Base-by-base conservation (phyloP, 2,888 invertebrate species). In the Hypomecis punctinalis region DNA sequence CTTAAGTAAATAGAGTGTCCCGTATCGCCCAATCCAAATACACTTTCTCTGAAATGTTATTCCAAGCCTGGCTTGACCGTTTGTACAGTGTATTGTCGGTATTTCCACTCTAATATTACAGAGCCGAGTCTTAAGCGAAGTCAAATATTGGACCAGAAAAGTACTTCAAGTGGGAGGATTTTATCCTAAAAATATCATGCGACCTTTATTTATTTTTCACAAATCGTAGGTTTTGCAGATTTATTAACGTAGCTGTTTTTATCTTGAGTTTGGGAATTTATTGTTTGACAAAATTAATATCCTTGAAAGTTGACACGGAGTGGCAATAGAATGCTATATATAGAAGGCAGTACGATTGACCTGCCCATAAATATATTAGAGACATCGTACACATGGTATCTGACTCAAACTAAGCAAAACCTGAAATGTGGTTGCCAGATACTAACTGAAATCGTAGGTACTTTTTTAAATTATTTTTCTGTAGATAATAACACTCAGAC, bases 51-150 rank as follows among this genome's bases (percentile, higher is more conserved):
- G 46, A 47, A 63, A 63, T 52, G 46, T 46, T 52, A 57, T 46
- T 47, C 62, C 52, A 37, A 47, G 47, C 51, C 52, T 51, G 13
- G 52, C 37, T 62, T 49, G 57, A 62, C 56, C 56, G 51, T 57
- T 62, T 46, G 49, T 47, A 62, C 55, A 37, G 54, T 45, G 43
- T 62, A 52, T 62, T 62, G 51, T 53, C 33, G 53, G 63, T 43
- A 58, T 58, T 63, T 53, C 53, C 35, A 40, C 47, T 58, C 36
- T 39, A 37, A 63, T 43, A 43, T 53, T 43, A 37, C 13, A n/a
- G 47, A 57, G 11, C 52, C 37, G 46, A 40, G 57, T 63, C 57
- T 56, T 56, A 62, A 56, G 39, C 45, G 39, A 56, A 56, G 49
- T 56, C 51, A 62, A 62, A 56, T 51, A 62, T 62, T 56, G 55